Conservation (phyloP, 2,888 invertebrate genomes). For the Agrotis puta region DNA sequence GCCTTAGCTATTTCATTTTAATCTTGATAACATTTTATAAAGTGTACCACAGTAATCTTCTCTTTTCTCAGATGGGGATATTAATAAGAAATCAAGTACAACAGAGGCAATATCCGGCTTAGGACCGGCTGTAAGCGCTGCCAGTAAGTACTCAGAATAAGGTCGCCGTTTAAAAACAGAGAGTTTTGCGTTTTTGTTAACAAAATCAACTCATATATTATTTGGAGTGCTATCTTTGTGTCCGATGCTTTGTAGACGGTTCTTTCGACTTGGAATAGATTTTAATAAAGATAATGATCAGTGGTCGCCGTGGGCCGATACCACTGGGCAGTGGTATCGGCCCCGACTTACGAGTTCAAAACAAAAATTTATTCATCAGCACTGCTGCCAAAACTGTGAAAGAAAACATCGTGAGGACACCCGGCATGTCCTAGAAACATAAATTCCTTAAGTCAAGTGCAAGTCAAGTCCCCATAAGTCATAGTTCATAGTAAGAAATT, state of each 20-base stretch:
- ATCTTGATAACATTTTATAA: slow-evolving; percentile 34
- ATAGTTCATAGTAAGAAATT: no score
- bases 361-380: no score
- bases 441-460: no score
- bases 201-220: slow-evolving; percentile 65
- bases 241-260: slow-evolving; percentile 38
- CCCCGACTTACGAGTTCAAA: no score
- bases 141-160: slow-evolving; percentile 81
- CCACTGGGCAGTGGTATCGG: no score
- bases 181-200: slow-evolving; percentile 60
- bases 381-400: no score
- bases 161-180: slow-evolving; percentile 66
- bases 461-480: no score
- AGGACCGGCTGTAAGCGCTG: slow-evolving; percentile 87
- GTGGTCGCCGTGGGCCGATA: no score
- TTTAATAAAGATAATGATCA: neutral
- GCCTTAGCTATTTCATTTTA: slow-evolving; percentile 24
- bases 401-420: no score
- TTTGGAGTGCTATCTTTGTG: slow-evolving; percentile 55
- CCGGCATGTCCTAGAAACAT: no score
- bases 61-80: slow-evolving; percentile 79
- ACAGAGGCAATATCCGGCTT: slow-evolving; percentile 83
- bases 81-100: slow-evolving; percentile 80
- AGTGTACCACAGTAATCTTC: slow-evolving; percentile 55
- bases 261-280: neutral